Conservation (phyloP, 2,113 vertebrate species). For the Aplodontia rufa region DNA sequence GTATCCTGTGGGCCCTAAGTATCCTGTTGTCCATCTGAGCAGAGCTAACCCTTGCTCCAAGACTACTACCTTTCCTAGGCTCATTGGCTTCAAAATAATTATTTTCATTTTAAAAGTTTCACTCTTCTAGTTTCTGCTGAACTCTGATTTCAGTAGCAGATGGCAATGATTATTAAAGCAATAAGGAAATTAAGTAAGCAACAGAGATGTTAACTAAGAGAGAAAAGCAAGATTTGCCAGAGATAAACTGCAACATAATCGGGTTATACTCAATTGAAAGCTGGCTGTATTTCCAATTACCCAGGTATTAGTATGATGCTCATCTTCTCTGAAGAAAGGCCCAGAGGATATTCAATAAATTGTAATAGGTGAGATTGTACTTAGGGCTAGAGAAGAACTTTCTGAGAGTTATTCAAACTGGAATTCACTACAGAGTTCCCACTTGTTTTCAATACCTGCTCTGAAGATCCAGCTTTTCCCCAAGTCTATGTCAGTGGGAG, state of each 20-base stretch:
- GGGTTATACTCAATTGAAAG: constrained; percentile 63
- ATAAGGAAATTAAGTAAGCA: constrained; percentile 76
- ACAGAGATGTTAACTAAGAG: constrained; percentile 68
- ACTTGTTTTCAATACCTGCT: not conserved
- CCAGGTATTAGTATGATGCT: not conserved
- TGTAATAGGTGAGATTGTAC: not conserved
- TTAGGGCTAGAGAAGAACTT: not conserved
- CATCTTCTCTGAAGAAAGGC: not conserved
- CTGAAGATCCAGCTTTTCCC: not conserved
- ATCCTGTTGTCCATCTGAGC: not conserved
- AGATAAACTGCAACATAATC: constrained; percentile 69
- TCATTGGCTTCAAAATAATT: not conserved
- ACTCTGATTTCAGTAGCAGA: constrained; percentile 64
- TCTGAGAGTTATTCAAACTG: not conserved
- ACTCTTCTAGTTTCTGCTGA: constrained; percentile 38
- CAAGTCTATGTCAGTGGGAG: not conserved
- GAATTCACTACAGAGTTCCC: not conserved
- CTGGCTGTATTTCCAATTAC: constrained; percentile 65
- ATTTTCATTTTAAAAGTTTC: constrained; percentile 51
- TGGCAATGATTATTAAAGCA: constrained; percentile 72
- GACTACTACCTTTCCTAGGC: not conserved
- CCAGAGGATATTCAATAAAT: not conserved
- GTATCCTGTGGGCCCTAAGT: not conserved
- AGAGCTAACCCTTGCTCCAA: not conserved
- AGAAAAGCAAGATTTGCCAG: constrained; percentile 72